Evolutionary conservation across 2,113 vertebrate species (phyloP).

Genomic region (Ornithorhynchus anatinus): DNA sequence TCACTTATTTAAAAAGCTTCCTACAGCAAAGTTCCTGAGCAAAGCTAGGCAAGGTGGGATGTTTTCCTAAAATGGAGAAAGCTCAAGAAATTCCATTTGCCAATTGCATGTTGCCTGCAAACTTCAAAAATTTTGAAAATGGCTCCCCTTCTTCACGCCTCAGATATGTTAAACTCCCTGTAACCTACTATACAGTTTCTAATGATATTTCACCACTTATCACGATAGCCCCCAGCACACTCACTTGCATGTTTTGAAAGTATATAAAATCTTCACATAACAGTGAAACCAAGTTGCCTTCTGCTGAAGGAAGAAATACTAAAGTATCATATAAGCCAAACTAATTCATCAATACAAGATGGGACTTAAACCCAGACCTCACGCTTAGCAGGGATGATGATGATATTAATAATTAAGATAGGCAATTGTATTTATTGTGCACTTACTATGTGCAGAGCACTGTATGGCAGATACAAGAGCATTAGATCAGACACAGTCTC

Average conservation of each 20-base stretch:
- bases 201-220: slow-evolving; percentile 5
- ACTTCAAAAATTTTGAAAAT: slow-evolving; percentile 1
- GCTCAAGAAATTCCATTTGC: neutral
- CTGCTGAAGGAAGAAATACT: neutral
- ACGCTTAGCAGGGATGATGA: too few species aligned
- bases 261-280: slow-evolving; percentile 26
- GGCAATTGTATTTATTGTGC: too few species aligned
- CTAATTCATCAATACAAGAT: neutral
- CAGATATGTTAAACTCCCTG: neutral
- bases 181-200: neutral
- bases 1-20: neutral
- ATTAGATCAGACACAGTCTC: too few species aligned
- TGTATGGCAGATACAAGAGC: too few species aligned
- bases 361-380: neutral
- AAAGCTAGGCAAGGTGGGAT: neutral
- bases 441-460: too few species aligned
- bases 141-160: neutral
- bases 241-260: slow-evolving; percentile 15
- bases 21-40: neutral
- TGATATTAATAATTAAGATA: too few species aligned
- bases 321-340: neutral
- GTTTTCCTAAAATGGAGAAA: neutral
- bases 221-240: slow-evolving; percentile 15
- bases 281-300: slow-evolving; percentile 23
- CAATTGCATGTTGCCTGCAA: neutral